These are phyloP conservation scores for Quadroppia sp. DNA, from an alignment of 2,888 invertebrate genomes.

Conservation along the genomic window DNA sequence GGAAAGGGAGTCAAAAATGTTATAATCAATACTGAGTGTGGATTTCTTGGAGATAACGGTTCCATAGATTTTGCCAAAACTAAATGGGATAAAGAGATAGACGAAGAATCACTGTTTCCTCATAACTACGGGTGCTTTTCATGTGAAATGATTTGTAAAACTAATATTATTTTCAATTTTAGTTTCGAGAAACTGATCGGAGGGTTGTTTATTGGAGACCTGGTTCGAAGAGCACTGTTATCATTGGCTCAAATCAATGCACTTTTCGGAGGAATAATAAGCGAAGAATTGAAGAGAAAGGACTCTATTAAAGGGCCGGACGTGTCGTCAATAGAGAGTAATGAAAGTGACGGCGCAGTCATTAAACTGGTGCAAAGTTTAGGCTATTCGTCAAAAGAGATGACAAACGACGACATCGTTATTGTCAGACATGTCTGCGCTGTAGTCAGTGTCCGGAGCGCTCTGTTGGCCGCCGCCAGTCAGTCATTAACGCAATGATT, in stretches of 20 bases:
- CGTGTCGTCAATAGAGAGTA: conserved; percentile 69
- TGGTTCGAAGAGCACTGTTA: conserved; percentile 63
- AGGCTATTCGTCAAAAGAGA: conserved; percentile 50
- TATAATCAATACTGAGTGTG: conserved; percentile 75
- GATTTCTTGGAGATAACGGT: conserved; percentile 77
- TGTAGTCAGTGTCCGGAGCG: conserved; percentile 66
- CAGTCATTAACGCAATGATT: conserved; percentile 51
- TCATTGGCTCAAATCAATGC: conserved; percentile 61
- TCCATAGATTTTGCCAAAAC: conserved; percentile 71
- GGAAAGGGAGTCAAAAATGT: conserved; percentile 54
- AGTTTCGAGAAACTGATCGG: conserved; percentile 77
- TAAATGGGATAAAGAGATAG: conserved; percentile 66
- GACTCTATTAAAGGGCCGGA: conserved; percentile 63
- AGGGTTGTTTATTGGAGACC: conserved; percentile 74
- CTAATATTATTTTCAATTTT: not conserved
- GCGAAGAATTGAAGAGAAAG: conserved; percentile 54
- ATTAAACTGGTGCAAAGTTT: conserved; percentile 36
- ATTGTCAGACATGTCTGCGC: conserved; percentile 65
- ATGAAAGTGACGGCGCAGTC: conserved; percentile 46
- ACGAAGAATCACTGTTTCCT: conserved; percentile 65
- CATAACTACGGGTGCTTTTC: conserved; percentile 64
- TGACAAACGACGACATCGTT: conserved; percentile 60
- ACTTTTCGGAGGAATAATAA: conserved; percentile 57
- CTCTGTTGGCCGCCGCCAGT: conserved; percentile 68
- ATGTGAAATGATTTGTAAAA: not conserved